Conservation (phyloP, 2,113 vertebrate genomes). For the Toxotes chatareus region DNA sequence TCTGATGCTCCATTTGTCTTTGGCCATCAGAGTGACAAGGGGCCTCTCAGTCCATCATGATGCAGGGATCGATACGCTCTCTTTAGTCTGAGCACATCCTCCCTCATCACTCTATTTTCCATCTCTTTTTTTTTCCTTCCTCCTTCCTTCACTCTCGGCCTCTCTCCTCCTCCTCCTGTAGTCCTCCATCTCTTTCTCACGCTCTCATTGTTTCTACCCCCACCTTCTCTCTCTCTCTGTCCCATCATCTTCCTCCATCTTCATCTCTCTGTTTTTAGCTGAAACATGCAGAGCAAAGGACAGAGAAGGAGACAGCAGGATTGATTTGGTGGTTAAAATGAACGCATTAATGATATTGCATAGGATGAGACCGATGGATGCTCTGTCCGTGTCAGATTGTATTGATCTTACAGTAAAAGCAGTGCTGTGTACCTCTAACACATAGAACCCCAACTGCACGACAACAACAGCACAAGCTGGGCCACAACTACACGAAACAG, state of each 20-base stretch:
- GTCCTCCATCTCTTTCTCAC: not conserved
- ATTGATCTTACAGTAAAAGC: not conserved
- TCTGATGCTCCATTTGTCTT: constrained; percentile 62
- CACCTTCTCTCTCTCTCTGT: not conserved
- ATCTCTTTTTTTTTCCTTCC: not conserved
- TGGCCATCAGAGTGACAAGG: constrained; percentile 48
- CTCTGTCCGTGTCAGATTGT: constrained; percentile 23
- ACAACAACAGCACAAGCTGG: not conserved
- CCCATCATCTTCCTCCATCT: not conserved
- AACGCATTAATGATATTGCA: constrained; percentile 45
- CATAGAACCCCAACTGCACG: not conserved
- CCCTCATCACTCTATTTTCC: constrained; percentile 24
- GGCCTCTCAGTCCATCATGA: constrained; percentile 61
- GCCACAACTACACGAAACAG: not conserved
- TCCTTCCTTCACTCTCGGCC: not conserved
- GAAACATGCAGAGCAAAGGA: constrained; percentile 8
- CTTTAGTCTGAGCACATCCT: constrained; percentile 66
- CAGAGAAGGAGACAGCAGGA: constrained; percentile 14
- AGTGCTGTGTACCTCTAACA: not conserved
- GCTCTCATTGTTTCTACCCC: not conserved
- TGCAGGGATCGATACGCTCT: constrained; percentile 62
- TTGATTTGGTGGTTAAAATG: constrained; percentile 36
- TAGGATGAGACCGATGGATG: not conserved
- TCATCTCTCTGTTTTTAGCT: constrained; percentile 27
- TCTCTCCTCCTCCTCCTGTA: not conserved